Percentiles rank a stretch among this genome's conserved stretches.
These are phyloP conservation scores for Cheilosia vulpina DNA, from an alignment of 2,888 invertebrate species.

Conservation along the genomic window DNA sequence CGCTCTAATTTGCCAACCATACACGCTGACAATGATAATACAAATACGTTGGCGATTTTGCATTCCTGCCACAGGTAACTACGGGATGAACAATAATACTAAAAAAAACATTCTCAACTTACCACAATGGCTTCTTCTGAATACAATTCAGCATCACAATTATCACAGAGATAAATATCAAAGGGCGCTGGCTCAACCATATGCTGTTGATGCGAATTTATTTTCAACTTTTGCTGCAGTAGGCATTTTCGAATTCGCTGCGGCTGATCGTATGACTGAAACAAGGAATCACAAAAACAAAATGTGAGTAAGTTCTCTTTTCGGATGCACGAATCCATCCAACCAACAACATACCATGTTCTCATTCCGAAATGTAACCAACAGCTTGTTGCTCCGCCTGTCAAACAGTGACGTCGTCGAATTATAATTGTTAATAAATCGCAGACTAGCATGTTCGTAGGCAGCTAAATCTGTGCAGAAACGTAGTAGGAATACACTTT, in stretches of 20 bases:
- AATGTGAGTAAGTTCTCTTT: background rate
- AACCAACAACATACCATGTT: slow-evolving; percentile 85
- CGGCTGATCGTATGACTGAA: slow-evolving; percentile 83
- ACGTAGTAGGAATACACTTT: slow-evolving; percentile 88
- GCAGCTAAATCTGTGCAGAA: slow-evolving; percentile 89
- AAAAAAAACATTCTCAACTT: slow-evolving; percentile 70
- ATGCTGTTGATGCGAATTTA: slow-evolving; percentile 82
- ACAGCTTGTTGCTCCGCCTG: slow-evolving; percentile 86
- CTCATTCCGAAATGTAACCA: slow-evolving; percentile 91
- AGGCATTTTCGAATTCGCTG: slow-evolving; percentile 83
- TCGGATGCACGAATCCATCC: background rate
- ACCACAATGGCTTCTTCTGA: slow-evolving; percentile 85
- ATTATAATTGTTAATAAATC: slow-evolving; percentile 89
- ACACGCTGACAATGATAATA: background rate
- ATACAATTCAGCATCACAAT: slow-evolving; percentile 90
- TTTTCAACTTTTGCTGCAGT: slow-evolving; percentile 83
- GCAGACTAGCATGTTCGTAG: slow-evolving; percentile 86
- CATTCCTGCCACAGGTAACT: no score
- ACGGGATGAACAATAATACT: background rate
- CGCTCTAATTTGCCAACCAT: background rate
- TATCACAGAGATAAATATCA: slow-evolving; percentile 90
- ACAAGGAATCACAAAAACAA: slow-evolving; percentile 42
- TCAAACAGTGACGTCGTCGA: slow-evolving; percentile 89
- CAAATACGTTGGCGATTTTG: background rate
- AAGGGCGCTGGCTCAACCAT: slow-evolving; percentile 85